Evolutionary conservation across 2,797 vertebrate genomes (phyloP), one percentile per base, ranked within the genome.

Genomic region (Sebastes steindachneri): DNA sequence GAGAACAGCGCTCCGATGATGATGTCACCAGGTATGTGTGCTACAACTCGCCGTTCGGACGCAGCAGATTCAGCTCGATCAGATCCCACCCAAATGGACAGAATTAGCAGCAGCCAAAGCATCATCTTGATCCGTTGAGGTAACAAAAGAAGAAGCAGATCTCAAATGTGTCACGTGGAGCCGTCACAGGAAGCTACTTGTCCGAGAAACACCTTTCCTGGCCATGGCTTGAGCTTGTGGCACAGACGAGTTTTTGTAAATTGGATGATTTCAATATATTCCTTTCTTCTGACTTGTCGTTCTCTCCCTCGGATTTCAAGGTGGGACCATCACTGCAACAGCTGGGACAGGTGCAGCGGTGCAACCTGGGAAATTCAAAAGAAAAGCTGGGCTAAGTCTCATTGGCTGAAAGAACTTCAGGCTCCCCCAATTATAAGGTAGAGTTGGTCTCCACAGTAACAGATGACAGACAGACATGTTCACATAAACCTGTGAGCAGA

Each of bases 1-100:
- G 99, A 99, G 91, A 99, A 99, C 53, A 99, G 90, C 3, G 98
- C 98, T 84, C 98, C 99, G 21, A 99, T 99, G 86, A 98, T 97
- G 92, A 99, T 96, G 95, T 99, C 98, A 25, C 99, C 99, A 3
- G 97, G 96, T 91, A 98, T 97, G 83, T 99, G 97, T 48, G 99
- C 97, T 80, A 99, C 97, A 88, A 99, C 97, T 63, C 99, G 94
- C 72, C 98, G 96, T 88, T 99, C 98, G 48, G 97, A 94, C 84
- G 97, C 97, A 73, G 96, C 96, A 51, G 93, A 94, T 70, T 90
- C 90, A 2, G 95, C 95, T 59, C 89, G 90, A 83, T 94, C 91
- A 93, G 95, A 92, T 88, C 94, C 95, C 90, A 95, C 95, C 94
- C 95, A 95, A 68, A 97, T 65, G 82, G 97, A 90, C 82, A 98